phyloP scores from a whole-genome alignment of 2,888 invertebrate species.

The Troglohyphantes excavatus region DNA sequence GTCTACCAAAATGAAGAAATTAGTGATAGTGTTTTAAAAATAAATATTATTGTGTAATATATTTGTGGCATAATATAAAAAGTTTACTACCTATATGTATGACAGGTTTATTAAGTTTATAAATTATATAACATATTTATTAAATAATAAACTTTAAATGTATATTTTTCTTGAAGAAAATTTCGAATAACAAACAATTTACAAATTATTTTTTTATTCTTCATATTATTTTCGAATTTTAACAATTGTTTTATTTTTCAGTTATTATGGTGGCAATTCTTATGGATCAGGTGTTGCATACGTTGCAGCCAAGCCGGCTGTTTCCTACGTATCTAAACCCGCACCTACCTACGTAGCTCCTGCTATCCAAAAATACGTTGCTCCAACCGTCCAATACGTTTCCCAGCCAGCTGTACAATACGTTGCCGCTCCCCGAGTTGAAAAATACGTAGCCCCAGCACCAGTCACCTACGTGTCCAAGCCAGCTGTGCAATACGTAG shows the following conservation, averaged over 20 bases:
- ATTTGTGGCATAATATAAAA: too few species aligned
- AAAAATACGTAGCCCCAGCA: constrained; percentile 5
- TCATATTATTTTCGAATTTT: background rate
- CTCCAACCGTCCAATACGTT: constrained; percentile 30
- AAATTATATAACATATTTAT: too few species aligned
- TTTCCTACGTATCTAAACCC: constrained; percentile 3
- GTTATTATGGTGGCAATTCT: background rate
- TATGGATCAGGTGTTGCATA: background rate
- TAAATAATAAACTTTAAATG: too few species aligned
- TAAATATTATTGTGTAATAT: too few species aligned
- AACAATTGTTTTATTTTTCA: background rate
- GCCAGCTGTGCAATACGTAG: constrained; percentile 3
- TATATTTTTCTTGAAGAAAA: too few species aligned
- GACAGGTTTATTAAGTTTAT: too few species aligned
- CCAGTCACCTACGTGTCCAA: constrained; percentile 31
- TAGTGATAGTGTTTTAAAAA: too few species aligned
- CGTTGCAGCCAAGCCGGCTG: constrained; percentile 13
- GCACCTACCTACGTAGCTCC: background rate
- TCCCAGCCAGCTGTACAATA: constrained; percentile 25
- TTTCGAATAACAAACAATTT: too few species aligned
- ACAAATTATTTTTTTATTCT: background rate
- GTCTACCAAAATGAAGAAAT: too few species aligned
- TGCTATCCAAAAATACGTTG: constrained; percentile 10
- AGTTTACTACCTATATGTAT: too few species aligned
- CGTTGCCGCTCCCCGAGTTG: constrained; percentile 25